These are phyloP conservation scores for Meleagris gallopavo DNA, from an alignment of 2,113 vertebrate species.

Conservation along the genomic window DNA sequence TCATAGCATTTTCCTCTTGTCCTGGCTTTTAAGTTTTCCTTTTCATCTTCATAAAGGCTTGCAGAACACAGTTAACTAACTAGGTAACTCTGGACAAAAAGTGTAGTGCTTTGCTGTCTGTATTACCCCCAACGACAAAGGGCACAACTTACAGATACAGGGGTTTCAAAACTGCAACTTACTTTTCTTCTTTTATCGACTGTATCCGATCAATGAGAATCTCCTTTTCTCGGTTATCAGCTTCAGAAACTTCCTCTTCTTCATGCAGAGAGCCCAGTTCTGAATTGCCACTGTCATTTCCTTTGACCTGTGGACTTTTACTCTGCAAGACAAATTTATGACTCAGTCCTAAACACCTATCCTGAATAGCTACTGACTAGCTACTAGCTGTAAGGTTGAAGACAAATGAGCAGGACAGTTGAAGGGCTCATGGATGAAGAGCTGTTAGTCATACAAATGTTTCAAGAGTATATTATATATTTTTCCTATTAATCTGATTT, in stretches of 20 bases:
- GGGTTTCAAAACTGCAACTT: constrained; percentile 42
- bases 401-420: not conserved
- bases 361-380: too few relatives aligned
- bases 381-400: not conserved
- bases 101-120: not conserved
- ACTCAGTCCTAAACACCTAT: not conserved
- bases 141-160: not conserved
- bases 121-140: not conserved
- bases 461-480: not conserved
- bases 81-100: not conserved
- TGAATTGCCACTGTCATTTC: constrained; percentile 1
- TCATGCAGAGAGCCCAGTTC: constrained; percentile 82
- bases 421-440: not conserved
- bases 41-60: not conserved
- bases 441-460: not conserved
- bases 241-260: constrained; percentile 83
- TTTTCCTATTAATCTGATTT: not conserved
- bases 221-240: constrained; percentile 84
- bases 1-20: not conserved
- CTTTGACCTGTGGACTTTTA: constrained; percentile 70
- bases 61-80: not conserved
- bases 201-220: constrained; percentile 91
- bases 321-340: constrained; percentile 47
- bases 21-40: not conserved
- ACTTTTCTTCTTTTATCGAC: constrained; percentile 98